These are phyloP conservation scores for Vicugna pacos DNA, from an alignment of 2,113 vertebrate genomes.

Conservation along the genomic window DNA sequence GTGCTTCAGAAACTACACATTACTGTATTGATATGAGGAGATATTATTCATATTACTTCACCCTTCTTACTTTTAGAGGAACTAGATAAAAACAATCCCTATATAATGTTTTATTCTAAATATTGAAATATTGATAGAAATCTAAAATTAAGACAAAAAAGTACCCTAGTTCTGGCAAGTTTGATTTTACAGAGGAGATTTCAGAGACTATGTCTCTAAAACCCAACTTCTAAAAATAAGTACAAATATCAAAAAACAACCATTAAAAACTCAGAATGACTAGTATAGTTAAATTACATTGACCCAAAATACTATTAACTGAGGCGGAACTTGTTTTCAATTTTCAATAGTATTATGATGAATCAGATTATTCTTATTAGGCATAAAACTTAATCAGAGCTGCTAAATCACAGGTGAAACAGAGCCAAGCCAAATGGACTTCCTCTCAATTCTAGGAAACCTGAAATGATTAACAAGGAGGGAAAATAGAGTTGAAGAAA, in stretches of 20 bases:
- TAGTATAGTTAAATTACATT: neutral
- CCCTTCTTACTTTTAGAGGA: neutral
- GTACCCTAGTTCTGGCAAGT: neutral
- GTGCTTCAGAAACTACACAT: neutral
- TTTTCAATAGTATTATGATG: neutral
- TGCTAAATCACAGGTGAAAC: neutral
- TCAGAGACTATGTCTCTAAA: neutral
- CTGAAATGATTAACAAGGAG: neutral
- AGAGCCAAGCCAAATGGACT: neutral
- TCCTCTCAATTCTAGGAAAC: neutral
- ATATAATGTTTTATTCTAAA: constrained; percentile 36
- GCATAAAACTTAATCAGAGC: neutral
- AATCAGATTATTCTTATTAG: constrained; percentile 13
- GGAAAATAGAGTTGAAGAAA: neutral
- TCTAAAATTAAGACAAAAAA: constrained; percentile 8
- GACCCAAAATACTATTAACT: neutral
- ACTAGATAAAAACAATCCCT: neutral
- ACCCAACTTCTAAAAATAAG: neutral
- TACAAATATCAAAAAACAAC: neutral
- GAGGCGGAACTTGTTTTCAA: neutral
- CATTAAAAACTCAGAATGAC: neutral
- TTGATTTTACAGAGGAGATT: neutral
- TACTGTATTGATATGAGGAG: neutral
- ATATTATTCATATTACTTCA: neutral
- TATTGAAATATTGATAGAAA: constrained; percentile 1